Evolutionary conservation across 2,113 vertebrate species (phyloP), one percentile per base, ranked within the genome.

Genomic region (Podilymbus podiceps): DNA sequence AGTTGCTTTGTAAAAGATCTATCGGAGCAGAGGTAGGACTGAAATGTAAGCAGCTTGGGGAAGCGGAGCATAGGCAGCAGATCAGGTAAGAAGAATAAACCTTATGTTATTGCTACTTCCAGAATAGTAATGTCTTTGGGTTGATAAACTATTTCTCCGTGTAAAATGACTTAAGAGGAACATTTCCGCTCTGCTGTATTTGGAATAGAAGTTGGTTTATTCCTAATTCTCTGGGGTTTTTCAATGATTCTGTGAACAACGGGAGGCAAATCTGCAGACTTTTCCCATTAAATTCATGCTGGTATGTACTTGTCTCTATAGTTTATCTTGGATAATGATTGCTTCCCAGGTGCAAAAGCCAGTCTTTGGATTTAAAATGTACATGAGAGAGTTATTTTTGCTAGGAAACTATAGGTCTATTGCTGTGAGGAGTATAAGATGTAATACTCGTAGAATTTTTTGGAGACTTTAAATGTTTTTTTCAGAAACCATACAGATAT

Each of bases 211-310:
- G 35, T n/a, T 47, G 23, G 35, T 21, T 93, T 85, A 35, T 50
- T 76, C 63, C 58, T 77, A 63, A 79, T 91, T 76, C 85, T 87
- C 58, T 67, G 42, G 60, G 44, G 28, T 56, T 84, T 93, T 58
- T 56, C 31, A 64, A 38, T 40, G 69, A 40, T 52, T 60, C 53
- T 75, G 49, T 63, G 68, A 93, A 87, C 77, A 84, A 91, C 72
- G 68, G 88, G 68, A 83, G 52, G 81, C 30, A 87, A 93, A 87
- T 79, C 68, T 76, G n/a, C 50, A 63, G 53, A 42, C 35, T 91
- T 91, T 93, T 55, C 56, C 62, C 27, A 62, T 93, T 91, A 96
- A 91, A 83, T 79, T 91, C 88, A 24, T n/a, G 80, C 80, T 93
- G 93, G 4, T 79, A 25, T 78, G 50, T 64, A 44, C 56, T 71